Conservation (phyloP, 1,140 invertebrate species). For the Yoshiicerus persimilis region DNA sequence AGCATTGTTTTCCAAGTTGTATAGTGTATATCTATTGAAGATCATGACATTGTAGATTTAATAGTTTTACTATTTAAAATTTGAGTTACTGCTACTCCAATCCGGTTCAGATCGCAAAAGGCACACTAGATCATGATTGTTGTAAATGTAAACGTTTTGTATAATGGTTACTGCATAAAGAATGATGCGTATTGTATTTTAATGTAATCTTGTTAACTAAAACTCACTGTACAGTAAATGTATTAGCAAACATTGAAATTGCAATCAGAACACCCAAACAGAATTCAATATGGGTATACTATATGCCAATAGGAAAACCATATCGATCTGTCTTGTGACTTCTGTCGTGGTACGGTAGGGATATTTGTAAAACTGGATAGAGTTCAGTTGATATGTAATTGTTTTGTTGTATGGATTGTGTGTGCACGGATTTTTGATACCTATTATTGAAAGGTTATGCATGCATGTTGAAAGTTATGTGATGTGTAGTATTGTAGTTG, state of each 20-base stretch:
- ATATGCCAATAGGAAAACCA: neutral
- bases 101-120: neutral
- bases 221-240: neutral
- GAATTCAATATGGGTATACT: too few species aligned
- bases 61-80: neutral
- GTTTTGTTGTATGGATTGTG: neutral
- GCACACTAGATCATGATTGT: neutral
- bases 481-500: neutral
- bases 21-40: neutral
- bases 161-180: neutral
- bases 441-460: neutral
- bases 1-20: neutral
- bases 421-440: neutral
- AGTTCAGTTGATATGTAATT: neutral
- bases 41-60: neutral
- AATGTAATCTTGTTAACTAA: neutral
- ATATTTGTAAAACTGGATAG: neutral
- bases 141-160: neutral
- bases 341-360: too few species aligned
- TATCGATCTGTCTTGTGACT: neutral
- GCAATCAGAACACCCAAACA: neutral
- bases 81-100: neutral
- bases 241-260: neutral
- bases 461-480: neutral
- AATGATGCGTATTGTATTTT: neutral